Evolutionary conservation across 2,797 vertebrate genomes (phyloP).

Genomic region (Momotus momota): DNA sequence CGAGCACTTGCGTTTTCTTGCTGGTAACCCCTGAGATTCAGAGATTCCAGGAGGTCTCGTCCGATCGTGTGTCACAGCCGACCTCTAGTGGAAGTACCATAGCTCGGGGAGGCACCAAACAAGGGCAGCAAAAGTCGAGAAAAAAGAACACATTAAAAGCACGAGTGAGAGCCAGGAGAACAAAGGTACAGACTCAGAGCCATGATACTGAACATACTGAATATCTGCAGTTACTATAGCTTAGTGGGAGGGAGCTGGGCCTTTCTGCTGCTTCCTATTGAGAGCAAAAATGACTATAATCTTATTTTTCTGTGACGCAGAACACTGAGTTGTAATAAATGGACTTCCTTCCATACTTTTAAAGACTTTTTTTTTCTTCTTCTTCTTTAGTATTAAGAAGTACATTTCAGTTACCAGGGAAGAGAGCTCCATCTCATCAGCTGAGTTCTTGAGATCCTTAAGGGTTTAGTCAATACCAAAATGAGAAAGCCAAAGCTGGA

Average conservation of each 20-base stretch:
- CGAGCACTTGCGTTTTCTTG: fast-evolving
- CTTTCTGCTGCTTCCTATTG: not conserved
- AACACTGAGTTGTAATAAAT: not conserved
- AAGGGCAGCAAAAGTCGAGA: not conserved
- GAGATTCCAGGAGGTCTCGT: fast-evolving
- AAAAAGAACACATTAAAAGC: not conserved
- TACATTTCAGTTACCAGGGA: constrained; percentile 62
- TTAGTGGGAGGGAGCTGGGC: not conserved
- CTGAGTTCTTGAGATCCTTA: constrained; percentile 68
- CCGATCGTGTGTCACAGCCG: not conserved
- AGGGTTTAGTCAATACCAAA: constrained; percentile 72
- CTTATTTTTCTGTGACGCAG: not conserved
- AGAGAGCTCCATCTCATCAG: constrained; percentile 81
- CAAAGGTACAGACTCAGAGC: not conserved
- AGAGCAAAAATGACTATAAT: not conserved
- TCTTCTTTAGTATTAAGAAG: not conserved
- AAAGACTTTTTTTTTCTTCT: not conserved
- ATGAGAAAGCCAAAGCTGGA: constrained; percentile 75
- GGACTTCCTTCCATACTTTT: not conserved
- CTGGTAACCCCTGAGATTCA: not conserved
- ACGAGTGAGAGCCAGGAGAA: not conserved
- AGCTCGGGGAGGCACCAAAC: not conserved
- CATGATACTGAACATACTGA: not conserved
- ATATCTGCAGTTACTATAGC: not conserved
- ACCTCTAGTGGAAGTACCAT: constrained; percentile 35